A percentile compares a stretch with the other conserved stretches of the same genome.
Conservation (phyloP, 53 echinoderm and acorn worm species). For the Crossaster papposus region DNA sequence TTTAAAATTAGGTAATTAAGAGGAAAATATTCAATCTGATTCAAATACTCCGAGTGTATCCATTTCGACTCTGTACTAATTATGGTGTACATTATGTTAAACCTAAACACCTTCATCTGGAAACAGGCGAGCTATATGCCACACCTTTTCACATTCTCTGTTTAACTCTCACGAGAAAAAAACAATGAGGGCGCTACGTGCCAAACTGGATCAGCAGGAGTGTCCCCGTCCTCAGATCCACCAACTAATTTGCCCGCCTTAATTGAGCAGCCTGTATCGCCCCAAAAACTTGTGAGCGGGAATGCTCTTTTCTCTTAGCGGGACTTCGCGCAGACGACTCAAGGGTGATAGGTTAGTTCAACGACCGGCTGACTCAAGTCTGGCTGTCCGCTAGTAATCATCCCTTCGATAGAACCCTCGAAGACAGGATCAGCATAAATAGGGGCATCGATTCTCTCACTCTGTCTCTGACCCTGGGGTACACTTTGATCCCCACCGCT, state of each 20-base stretch:
- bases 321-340: neutral
- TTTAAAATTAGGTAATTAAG: neutral
- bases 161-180: neutral
- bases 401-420: neutral
- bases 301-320: neutral
- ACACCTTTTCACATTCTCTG: neutral
- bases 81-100: neutral
- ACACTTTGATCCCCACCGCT: conserved; percentile 54
- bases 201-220: neutral
- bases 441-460: conserved; percentile 19
- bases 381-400: neutral
- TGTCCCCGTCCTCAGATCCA: neutral
- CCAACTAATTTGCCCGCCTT: conserved; percentile 22
- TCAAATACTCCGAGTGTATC: no score
- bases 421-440: neutral
- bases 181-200: neutral
- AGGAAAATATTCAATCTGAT: no score
- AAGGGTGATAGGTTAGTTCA: conserved; percentile 10
- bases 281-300: neutral
- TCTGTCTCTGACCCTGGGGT: neutral
- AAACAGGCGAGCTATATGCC: neutral
- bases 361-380: neutral
- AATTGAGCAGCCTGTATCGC: conserved; percentile 11
- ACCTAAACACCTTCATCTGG: neutral
- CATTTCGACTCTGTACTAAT: no score